phyloP scores from a whole-genome alignment of 2,888 invertebrate species.

The Ceramica pisi region DNA sequence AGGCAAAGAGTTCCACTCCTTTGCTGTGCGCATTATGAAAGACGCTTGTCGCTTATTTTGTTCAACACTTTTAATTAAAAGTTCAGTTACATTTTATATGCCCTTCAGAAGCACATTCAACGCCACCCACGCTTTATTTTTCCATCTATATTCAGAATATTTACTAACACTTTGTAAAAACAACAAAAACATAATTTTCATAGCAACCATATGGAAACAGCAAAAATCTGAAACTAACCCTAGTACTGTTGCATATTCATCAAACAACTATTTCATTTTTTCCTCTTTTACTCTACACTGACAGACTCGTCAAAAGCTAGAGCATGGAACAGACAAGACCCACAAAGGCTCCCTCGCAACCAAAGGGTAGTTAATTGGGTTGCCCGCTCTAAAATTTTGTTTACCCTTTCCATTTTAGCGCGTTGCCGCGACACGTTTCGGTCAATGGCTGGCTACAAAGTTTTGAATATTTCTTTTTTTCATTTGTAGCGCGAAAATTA shows the following conservation, averaged over 20 bases:
- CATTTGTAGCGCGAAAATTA: constrained; percentile 11
- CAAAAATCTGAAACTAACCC: constrained; percentile 9
- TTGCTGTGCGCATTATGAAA: too few relatives aligned
- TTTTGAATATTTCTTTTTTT: constrained; percentile 1
- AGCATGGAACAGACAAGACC: constrained; percentile 21
- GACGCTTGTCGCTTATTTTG: too few relatives aligned
- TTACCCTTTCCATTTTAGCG: constrained; percentile 23
- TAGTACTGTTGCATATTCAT: constrained; percentile 17
- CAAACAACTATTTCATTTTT: not conserved
- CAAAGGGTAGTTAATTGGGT: constrained; percentile 43
- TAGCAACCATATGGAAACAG: not conserved
- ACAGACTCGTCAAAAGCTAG: constrained; percentile 33
- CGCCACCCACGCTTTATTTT: not conserved
- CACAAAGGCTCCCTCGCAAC: constrained; percentile 31
- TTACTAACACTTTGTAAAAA: not conserved
- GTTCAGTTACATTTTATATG: not conserved
- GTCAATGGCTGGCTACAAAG: constrained; percentile 1
- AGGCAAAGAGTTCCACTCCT: too few relatives aligned
- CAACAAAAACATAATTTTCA: not conserved
- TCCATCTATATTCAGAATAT: constrained; percentile 21
- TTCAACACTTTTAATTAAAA: not conserved
- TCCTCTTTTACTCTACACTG: not conserved
- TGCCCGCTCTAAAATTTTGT: constrained; percentile 32
- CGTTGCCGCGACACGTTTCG: constrained; percentile 18
- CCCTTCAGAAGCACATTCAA: not conserved